Base-by-base conservation (phyloP, 2,888 invertebrate genomes). In the Epinotia bilunana region DNA sequence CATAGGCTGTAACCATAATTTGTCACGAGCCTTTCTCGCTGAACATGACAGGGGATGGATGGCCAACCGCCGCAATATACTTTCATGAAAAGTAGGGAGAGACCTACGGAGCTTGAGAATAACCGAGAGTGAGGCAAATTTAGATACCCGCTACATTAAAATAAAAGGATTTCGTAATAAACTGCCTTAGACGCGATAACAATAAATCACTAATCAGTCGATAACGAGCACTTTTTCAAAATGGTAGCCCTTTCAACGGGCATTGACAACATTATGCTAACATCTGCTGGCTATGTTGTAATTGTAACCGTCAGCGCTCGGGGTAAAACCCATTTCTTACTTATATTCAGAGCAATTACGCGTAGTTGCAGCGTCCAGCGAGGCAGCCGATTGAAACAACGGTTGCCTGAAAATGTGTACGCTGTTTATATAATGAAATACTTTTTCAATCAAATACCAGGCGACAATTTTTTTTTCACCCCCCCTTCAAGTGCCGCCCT, bases 21-120 rank as follows among this genome's bases (percentile, higher is more conserved):
- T 68, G 28, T 68, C 20, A 68, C 43, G 39, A 23, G 33, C 67
- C 67, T 57, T 67, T 53, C 33, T 18, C 39, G 13, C 20, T 39
- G 55, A n/a, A 13, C 12, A 20, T 68, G 68, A 68, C 68, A 67
- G 67, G 67, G 68, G 57, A 23, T 68, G 43, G 55, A 67, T 53
- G 33, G 67, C 55, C 67, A 33, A 57, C 55, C 39, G 33, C 18
- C 13, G 67, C 13, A 67, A 67, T 57, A 57, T 39, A 20, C 23
- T 55, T 55, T 33, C 18, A 18, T 57, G 57, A 57, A 43, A 68
- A 20, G 20, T 20, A 43, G 11, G 43, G 58, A 20, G n/a, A 43
- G 58, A 20, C 57, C 20, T 9, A 16, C 20, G 57, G 39, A 67
- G n/a, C 67, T 68, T 23, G 39, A 43, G 23, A 11, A 16, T 23